Evolutionary conservation across 2,113 vertebrate species (phyloP).

Genomic region (Calyptommatus sinebrachiatus): DNA sequence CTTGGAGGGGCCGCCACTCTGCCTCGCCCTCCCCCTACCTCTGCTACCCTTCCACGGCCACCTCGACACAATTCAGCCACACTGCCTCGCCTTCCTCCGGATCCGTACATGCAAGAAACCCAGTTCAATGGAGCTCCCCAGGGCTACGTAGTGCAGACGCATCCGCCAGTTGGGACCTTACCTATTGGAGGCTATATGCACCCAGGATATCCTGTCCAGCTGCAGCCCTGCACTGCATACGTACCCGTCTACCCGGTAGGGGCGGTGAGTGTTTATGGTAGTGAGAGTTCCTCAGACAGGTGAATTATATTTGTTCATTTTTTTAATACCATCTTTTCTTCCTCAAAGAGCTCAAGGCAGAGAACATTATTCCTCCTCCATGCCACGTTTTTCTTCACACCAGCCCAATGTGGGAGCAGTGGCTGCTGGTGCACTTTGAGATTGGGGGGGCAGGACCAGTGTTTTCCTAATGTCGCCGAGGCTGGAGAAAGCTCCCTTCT

Average conservation of each 20-base stretch:
- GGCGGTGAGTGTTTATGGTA: slow-evolving; percentile 66
- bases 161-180: slow-evolving; percentile 72
- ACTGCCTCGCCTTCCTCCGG: slow-evolving; percentile 74
- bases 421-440: no score
- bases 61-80: slow-evolving; percentile 78
- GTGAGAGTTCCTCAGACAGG: no score
- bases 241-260: slow-evolving; percentile 88
- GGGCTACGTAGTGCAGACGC: slow-evolving; percentile 87
- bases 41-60: slow-evolving; percentile 83
- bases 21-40: slow-evolving; percentile 68
- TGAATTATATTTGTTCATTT: neutral
- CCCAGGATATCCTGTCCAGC: slow-evolving; percentile 85
- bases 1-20: slow-evolving; percentile 74
- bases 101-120: slow-evolving; percentile 69
- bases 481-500: no score
- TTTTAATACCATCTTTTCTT: no score
- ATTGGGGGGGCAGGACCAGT: no score
- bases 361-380: no score
- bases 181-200: slow-evolving; percentile 84
- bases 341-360: no score
- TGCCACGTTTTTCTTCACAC: no score
- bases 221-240: slow-evolving; percentile 91
- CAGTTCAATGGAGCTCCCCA: slow-evolving; percentile 74
- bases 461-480: no score
- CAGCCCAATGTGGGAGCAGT: no score